Conservation (phyloP, 1,140 invertebrate genomes). For the Heterodera carotae region DNA sequence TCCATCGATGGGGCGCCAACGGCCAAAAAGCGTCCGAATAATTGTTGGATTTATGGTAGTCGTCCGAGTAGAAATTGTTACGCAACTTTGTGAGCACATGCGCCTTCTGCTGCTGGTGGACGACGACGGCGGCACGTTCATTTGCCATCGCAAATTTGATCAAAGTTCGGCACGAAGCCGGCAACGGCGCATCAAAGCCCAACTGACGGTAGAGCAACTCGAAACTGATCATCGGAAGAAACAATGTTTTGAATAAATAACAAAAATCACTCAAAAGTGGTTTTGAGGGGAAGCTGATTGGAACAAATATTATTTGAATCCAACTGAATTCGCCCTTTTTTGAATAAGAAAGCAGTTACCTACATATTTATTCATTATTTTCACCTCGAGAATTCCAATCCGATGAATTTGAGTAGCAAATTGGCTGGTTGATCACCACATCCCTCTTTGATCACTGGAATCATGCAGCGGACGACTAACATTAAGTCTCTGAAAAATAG, state of each 20-base stretch:
- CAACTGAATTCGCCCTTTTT: no score
- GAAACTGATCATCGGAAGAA: slow-evolving; percentile 23
- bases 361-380: no score
- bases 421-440: slow-evolving; percentile 35
- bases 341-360: no score
- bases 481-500: slow-evolving; percentile 30
- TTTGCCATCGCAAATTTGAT: slow-evolving; percentile 34
- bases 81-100: background rate
- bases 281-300: no score
- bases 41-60: background rate
- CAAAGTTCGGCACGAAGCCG: slow-evolving; percentile 30
- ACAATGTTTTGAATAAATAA: no score
- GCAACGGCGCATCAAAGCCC: slow-evolving; percentile 35
- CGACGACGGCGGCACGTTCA: background rate
- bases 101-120: background rate
- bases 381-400: slow-evolving; percentile 42
- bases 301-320: no score
- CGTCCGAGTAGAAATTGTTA: background rate
- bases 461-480: slow-evolving; percentile 31
- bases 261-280: no score
- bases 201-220: slow-evolving; percentile 35
- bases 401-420: slow-evolving; percentile 39
- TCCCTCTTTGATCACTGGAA: slow-evolving; percentile 30
- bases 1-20: no score
- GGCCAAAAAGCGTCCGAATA: background rate